phyloP scores from a whole-genome alignment of 2,797 vertebrate species.

The Chrysocyon brachyurus region DNA sequence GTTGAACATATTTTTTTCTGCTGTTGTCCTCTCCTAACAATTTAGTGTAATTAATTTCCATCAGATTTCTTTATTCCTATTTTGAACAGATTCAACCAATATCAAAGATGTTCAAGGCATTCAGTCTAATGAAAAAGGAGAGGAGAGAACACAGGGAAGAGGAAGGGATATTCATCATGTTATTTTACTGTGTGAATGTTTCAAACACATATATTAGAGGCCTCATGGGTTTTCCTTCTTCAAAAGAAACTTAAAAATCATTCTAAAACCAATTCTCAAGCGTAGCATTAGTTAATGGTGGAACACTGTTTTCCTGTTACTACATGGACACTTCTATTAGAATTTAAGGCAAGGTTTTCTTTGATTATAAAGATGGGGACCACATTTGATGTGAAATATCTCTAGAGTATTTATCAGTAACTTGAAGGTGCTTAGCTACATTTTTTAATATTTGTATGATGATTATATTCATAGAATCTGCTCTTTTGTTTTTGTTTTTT shows the following conservation, averaged over 20 bases:
- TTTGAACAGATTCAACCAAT: constrained; percentile 25
- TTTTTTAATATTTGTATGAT: neutral
- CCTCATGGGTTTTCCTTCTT: neutral
- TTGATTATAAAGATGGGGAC: neutral
- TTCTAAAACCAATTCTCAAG: neutral
- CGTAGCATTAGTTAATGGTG: neutral
- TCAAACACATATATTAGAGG: neutral
- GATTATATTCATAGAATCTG: constrained; percentile 15
- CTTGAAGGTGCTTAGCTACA: neutral
- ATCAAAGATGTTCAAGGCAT: neutral
- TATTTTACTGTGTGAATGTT: constrained; percentile 17
- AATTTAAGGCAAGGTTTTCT: constrained; percentile 41
- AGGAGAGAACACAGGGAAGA: neutral
- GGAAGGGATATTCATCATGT: neutral
- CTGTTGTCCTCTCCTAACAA: constrained; percentile 20
- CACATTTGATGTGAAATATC: constrained; percentile 31
- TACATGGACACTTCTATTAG: neutral
- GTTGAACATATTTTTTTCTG: neutral
- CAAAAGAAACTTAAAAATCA: constrained; percentile 47
- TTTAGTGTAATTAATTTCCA: constrained; percentile 38
- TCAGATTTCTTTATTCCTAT: constrained; percentile 6
- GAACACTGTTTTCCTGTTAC: constrained; percentile 22
- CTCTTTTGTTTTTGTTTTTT: neutral
- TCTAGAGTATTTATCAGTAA: neutral
- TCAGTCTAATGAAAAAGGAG: constrained; percentile 15